Evolutionary conservation across 2,888 invertebrate genomes (phyloP).

Genomic region (Brachyptera putata): DNA sequence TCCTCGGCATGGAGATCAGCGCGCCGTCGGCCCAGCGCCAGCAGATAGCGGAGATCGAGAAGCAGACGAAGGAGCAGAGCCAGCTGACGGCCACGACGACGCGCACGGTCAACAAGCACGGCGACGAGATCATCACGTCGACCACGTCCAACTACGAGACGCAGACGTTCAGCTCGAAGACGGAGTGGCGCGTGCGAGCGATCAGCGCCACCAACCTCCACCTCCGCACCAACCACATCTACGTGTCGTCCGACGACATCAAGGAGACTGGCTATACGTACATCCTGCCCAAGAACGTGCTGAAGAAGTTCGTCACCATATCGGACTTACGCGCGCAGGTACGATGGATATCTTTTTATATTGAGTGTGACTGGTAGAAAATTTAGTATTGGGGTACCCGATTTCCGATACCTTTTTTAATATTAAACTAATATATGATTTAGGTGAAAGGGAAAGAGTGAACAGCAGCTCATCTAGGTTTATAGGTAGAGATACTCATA

Average conservation of each 20-base stretch:
- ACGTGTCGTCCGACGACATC: conserved; percentile 98
- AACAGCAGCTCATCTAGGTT: too few relatives aligned
- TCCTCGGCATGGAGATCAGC: conserved; percentile 99
- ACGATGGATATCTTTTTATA: too few relatives aligned
- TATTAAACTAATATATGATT: too few relatives aligned
- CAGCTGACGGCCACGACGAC: conserved; percentile 99
- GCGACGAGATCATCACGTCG: conserved; percentile 98
- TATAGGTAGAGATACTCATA: too few relatives aligned
- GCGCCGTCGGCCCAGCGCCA: conserved; percentile 98
- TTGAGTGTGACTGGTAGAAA: too few relatives aligned
- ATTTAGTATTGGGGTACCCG: too few relatives aligned
- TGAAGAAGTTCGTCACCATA: conserved; percentile 98
- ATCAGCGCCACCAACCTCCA: conserved; percentile 98
- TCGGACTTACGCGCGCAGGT: conserved; percentile 95
- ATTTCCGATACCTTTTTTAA: too few relatives aligned
- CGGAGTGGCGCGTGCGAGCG: conserved; percentile 95
- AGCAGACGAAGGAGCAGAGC: conserved; percentile 98
- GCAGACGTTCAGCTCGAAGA: conserved; percentile 70
- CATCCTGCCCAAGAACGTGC: conserved; percentile 89
- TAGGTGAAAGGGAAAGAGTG: too few relatives aligned
- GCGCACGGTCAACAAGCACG: conserved; percentile 97
- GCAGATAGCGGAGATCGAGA: conserved; percentile 99
- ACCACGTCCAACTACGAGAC: conserved; percentile 99
- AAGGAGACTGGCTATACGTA: conserved; percentile 99
- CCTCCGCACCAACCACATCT: conserved; percentile 96